These are phyloP conservation scores for Acanthacorydalis orientalis DNA, from an alignment of 2,888 invertebrate species.

Conservation along the genomic window DNA sequence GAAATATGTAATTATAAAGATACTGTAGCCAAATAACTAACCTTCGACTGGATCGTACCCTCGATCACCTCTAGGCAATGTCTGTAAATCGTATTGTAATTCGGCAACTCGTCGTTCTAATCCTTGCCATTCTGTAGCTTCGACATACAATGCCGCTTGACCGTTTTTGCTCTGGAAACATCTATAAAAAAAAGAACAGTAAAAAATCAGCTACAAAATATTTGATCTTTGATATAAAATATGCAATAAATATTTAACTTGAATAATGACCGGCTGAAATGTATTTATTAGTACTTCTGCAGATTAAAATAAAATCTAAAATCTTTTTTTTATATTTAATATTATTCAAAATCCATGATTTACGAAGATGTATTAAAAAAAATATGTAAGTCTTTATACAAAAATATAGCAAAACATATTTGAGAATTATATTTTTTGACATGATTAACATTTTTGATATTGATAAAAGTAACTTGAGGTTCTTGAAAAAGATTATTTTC, in stretches of 20 bases:
- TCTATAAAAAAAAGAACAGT: slow-evolving; percentile 17
- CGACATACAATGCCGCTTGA: slow-evolving; percentile 49
- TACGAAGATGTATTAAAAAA: too few relatives aligned
- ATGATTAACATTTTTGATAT: too few relatives aligned
- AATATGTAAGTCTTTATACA: too few relatives aligned
- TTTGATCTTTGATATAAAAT: neutral
- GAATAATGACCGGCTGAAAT: too few relatives aligned
- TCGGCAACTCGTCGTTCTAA: slow-evolving; percentile 35
- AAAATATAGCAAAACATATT: too few relatives aligned
- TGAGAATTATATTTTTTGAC: too few relatives aligned
- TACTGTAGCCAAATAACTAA: slow-evolving; percentile 12
- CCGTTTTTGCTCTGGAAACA: slow-evolving; percentile 48
- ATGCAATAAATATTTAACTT: neutral
- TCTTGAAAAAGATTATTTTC: too few relatives aligned
- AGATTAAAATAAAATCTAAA: too few relatives aligned
- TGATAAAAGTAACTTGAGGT: too few relatives aligned
- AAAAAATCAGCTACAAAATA: neutral
- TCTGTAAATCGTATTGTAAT: slow-evolving; percentile 53
- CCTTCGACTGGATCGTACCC: slow-evolving; percentile 41
- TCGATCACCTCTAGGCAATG: slow-evolving; percentile 29
- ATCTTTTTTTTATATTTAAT: too few relatives aligned
- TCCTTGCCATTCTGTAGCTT: slow-evolving; percentile 32
- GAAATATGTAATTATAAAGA: slow-evolving; percentile 6
- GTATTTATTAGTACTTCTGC: too few relatives aligned
- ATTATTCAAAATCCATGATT: too few relatives aligned